Evolutionary conservation across 35 echinoderm and acorn worm species (phyloP).

Genomic region (Apostichopus californicus): DNA sequence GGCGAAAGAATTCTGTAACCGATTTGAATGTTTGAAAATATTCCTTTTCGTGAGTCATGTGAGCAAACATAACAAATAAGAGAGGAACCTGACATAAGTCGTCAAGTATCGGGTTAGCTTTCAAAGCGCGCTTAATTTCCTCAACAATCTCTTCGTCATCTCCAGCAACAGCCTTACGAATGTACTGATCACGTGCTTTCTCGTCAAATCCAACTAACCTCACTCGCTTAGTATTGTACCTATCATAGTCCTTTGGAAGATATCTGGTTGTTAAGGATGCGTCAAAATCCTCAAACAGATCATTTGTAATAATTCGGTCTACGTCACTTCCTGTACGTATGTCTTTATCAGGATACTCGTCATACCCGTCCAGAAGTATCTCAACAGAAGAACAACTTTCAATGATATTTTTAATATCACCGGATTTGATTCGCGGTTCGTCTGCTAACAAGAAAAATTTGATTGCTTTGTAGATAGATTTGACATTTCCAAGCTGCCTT

Average conservation of each 20-base stretch:
- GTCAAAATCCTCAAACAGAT: background rate
- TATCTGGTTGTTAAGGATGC: background rate
- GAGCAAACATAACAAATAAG: slow-evolving; percentile 34
- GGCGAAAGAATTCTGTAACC: slow-evolving; percentile 10
- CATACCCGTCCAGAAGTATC: background rate
- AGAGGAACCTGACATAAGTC: slow-evolving; percentile 24
- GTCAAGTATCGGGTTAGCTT: background rate
- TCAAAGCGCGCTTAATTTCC: background rate
- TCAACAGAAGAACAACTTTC: slow-evolving; percentile 5
- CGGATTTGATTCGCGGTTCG: background rate
- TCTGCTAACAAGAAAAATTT: background rate
- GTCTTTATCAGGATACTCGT: background rate
- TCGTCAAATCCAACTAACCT: slow-evolving; percentile 7
- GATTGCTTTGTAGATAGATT: background rate
- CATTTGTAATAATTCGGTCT: background rate
- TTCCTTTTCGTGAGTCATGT: slow-evolving; percentile 22
- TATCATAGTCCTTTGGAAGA: background rate
- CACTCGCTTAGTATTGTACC: background rate
- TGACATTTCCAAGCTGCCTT: no score
- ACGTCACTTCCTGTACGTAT: background rate
- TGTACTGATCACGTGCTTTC: slow-evolving; percentile 2
- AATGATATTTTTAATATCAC: background rate
- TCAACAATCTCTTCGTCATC: background rate
- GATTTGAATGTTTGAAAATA: background rate
- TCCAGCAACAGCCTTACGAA: background rate